These are phyloP conservation scores for Chymomyza costata DNA, from an alignment of 1,140 invertebrate genomes.

Conservation along the genomic window DNA sequence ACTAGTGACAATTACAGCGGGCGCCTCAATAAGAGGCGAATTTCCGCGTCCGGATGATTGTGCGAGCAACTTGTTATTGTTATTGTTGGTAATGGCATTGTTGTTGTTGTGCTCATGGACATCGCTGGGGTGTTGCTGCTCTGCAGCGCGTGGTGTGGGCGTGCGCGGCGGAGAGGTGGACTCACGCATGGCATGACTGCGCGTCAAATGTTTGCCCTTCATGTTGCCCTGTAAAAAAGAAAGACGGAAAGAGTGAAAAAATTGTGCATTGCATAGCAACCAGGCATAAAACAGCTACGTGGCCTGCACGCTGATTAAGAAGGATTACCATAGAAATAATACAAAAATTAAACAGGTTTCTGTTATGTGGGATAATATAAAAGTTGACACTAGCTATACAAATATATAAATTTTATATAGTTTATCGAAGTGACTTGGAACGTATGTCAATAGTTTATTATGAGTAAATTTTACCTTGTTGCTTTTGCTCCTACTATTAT, in stretches of 20 bases:
- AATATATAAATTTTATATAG: no score
- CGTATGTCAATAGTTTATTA: no score
- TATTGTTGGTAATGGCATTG: conserved; percentile 50
- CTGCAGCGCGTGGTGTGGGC: conserved; percentile 76
- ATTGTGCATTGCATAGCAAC: not conserved
- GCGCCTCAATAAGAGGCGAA: conserved; percentile 75
- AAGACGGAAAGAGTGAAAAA: conserved; percentile 13
- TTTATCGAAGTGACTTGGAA: no score
- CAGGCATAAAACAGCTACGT: not conserved
- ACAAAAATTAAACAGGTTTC: no score
- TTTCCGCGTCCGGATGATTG: conserved; percentile 61
- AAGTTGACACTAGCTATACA: no score
- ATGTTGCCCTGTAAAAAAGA: conserved; percentile 77
- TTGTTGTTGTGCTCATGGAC: conserved; percentile 47
- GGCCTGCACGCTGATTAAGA: no score
- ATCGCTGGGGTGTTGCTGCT: conserved; percentile 44
- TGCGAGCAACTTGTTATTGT: conserved; percentile 52
- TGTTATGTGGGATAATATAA: no score
- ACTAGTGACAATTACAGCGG: conserved; percentile 73
- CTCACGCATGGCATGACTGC: conserved; percentile 92
- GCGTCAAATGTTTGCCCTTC: conserved; percentile 88
- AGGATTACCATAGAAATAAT: no score
- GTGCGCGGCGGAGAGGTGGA: conserved; percentile 88
- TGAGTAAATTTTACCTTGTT: no score
- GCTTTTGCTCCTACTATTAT: no score